Percentiles rank a stretch among this genome's conserved stretches.
Evolutionary conservation across 2,113 vertebrate genomes (phyloP).

Genomic region (Chloropsis hardwickii): DNA sequence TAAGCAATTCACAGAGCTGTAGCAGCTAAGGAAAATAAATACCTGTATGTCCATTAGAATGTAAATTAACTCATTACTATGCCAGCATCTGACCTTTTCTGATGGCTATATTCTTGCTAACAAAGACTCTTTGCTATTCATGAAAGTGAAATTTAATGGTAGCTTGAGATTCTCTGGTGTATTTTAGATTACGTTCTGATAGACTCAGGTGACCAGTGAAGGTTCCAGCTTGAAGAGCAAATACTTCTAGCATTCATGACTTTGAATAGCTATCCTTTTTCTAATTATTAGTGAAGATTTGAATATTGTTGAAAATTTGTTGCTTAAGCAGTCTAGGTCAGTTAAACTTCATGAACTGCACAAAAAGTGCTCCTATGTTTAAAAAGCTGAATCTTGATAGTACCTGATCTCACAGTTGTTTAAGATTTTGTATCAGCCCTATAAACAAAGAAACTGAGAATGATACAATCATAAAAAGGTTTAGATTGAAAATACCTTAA

Average conservation of each 20-base stretch:
- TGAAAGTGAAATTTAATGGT: constrained; percentile 19
- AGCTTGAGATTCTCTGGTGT: neutral
- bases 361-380: neutral
- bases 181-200: constrained; percentile 10
- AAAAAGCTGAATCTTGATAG: neutral
- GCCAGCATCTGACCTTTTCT: constrained; percentile 58
- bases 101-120: constrained; percentile 45
- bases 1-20: constrained; percentile 49
- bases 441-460: neutral
- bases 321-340: neutral
- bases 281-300: neutral
- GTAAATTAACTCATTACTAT: constrained; percentile 69
- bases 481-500: neutral
- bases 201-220: neutral
- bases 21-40: constrained; percentile 44
- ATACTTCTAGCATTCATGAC: neutral
- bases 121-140: constrained; percentile 41
- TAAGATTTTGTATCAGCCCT: neutral
- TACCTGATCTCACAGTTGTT: neutral
- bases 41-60: constrained; percentile 58
- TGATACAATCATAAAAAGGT: neutral
- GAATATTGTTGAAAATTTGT: neutral
- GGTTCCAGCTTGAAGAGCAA: neutral
- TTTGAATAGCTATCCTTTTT: constrained; percentile 15
- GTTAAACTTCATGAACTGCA: neutral